Base-by-base conservation (phyloP, 2,113 vertebrate genomes). In the Macroglossus sobrinus region DNA sequence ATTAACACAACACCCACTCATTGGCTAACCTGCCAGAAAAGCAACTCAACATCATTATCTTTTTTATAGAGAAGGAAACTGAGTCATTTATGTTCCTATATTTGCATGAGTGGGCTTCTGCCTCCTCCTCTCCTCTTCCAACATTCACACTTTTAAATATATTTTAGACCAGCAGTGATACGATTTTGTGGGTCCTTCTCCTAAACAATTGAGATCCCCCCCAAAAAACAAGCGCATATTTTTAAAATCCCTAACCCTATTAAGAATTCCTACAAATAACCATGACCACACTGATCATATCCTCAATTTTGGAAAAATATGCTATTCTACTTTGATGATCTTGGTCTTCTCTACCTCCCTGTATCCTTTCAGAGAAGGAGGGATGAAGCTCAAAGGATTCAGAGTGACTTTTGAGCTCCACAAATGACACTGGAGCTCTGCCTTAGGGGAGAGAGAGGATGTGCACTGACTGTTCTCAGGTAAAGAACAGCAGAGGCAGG, bases 1-100 rank as follows among this genome's bases (percentile, higher is more conserved):
- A 98, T 96, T 93, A 97, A 91, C 85, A 90, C 57, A 93, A 79
- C 87, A 72, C 95, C 94, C 94, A 95, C 97, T n/a, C 88, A 80
- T 92, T 96, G 95, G 80, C 80, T 50, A 95, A 88, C 76, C 53
- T 97, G 84, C 96, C 94, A 96, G 59, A 45, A 78, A 96, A 93
- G 80, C 59, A 68, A 68, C 19, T 76, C 64, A n/a, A 28, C 57
- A 93, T 78, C 88, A 89, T 89, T 55, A 69, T 93, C 79, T 47
- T 71, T 55, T 81, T 79, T 92, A 87, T 28, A 33, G 72, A 75
- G 61, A 95, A 96, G 96, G 88, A 97, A 97, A 97, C 90, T 76
- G 92, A 97, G 95, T 96, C 97, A 96, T 88, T 84, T 55, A 43
- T 66, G 72, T 82, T 38, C 82, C n/a, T 78, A 6, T 89, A 90